Conservation (phyloP, 2,888 invertebrate species). For the Allolobophora icterica region DNA sequence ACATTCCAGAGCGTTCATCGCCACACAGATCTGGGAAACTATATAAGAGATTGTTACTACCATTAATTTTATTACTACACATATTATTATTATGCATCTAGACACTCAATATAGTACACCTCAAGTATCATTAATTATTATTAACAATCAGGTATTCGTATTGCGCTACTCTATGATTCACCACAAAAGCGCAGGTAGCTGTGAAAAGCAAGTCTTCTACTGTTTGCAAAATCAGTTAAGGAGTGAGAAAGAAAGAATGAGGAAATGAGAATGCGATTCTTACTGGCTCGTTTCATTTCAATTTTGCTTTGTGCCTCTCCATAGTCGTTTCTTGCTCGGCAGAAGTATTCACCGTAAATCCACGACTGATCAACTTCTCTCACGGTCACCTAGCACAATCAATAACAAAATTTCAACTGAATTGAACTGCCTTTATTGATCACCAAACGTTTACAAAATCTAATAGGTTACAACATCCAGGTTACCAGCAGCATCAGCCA, state of each 20-base stretch:
- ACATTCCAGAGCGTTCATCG: too few species aligned
- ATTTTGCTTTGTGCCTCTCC: slow-evolving; percentile 38
- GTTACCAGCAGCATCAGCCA: too few species aligned
- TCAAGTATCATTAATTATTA: background rate
- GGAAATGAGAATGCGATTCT: background rate
- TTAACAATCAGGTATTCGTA: too few species aligned
- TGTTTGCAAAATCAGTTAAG: background rate
- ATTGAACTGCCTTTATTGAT: background rate
- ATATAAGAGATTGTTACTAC: slow-evolving; percentile 29
- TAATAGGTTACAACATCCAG: too few species aligned
- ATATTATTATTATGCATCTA: background rate
- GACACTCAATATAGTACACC: too few species aligned
- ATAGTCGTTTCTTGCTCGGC: slow-evolving; percentile 43
- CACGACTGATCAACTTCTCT: slow-evolving; percentile 47
- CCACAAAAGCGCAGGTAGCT: background rate
- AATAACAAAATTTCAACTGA: background rate
- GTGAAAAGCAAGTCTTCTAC: background rate
- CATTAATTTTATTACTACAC: slow-evolving; percentile 21
- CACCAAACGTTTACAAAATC: background rate
- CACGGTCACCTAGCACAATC: slow-evolving; percentile 27
- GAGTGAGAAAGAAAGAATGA: background rate
- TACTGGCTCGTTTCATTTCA: slow-evolving; percentile 42
- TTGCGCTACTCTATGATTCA: background rate
- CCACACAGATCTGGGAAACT: too few species aligned
- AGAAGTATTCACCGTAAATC: slow-evolving; percentile 48